phyloP scores from a whole-genome alignment of 2,113 vertebrate species.

The Pseudois nayaur region DNA sequence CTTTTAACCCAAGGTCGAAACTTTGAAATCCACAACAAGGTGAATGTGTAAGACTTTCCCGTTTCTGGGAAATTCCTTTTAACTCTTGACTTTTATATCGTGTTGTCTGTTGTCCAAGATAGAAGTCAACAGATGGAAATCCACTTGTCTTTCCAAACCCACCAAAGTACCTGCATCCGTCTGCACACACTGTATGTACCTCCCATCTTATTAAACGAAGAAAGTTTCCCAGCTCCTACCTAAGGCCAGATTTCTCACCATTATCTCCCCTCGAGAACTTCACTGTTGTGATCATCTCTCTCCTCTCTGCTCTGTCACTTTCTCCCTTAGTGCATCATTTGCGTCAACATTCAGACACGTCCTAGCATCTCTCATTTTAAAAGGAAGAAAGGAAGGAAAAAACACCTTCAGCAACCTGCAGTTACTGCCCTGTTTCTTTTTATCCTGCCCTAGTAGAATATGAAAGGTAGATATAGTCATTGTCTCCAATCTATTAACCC shows the following conservation, averaged over 20 bases:
- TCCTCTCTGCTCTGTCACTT: not conserved
- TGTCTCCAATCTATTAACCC: not conserved
- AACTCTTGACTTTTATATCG: not conserved
- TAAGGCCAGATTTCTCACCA: not conserved
- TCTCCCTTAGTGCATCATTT: not conserved
- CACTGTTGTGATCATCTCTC: too few species aligned
- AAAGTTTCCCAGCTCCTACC: not conserved
- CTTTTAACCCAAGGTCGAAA: not conserved
- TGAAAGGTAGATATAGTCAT: not conserved
- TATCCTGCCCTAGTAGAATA: not conserved
- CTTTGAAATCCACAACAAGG: not conserved
- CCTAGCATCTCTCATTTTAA: not conserved
- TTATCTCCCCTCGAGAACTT: not conserved
- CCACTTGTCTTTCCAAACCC: not conserved
- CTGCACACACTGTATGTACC: not conserved
- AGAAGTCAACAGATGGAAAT: not conserved
- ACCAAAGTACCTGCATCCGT: not conserved
- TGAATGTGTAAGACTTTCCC: not conserved
- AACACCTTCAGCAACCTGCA: not conserved
- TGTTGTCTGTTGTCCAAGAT: not conserved
- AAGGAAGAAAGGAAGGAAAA: not conserved
- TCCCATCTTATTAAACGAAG: not conserved
- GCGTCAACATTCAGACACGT: not conserved
- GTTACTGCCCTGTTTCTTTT: not conserved
- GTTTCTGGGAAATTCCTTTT: not conserved